phyloP scores from a whole-genome alignment of 2,113 vertebrate genomes.

The Podocnemis expansa region DNA sequence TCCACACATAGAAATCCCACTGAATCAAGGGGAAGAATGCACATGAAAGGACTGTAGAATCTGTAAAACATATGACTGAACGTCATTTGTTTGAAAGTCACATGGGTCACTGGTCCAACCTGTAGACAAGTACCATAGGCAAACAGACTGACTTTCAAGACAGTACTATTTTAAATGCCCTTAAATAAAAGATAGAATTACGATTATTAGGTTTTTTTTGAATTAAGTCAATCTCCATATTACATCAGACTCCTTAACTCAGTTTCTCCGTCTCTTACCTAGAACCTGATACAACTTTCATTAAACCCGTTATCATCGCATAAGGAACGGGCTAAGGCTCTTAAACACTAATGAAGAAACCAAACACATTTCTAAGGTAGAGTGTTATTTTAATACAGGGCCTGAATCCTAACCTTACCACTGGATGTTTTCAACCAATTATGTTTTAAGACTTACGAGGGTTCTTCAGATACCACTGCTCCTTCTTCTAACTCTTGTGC shows the following conservation, averaged over 20 bases:
- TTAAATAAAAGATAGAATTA: background rate
- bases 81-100: background rate
- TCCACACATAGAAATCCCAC: background rate
- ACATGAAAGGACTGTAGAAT: background rate
- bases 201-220: background rate
- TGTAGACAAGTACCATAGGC: background rate
- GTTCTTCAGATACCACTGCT: slow-evolving; percentile 86
- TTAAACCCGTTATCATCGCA: background rate
- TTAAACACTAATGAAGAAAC: background rate
- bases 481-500: slow-evolving; percentile 94
- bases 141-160: background rate
- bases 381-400: background rate
- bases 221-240: background rate
- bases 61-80: background rate
- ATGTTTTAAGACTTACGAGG: slow-evolving; percentile 85
- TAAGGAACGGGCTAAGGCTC: background rate
- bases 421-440: background rate
- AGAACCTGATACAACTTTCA: background rate
- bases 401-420: background rate
- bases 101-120: background rate
- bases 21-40: background rate
- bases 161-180: background rate
- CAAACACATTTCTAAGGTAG: background rate
- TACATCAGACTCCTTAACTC: background rate
- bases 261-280: background rate